Base-by-base conservation (phyloP, 2,888 invertebrate genomes). In the Lordiphosa fenestrarum region DNA sequence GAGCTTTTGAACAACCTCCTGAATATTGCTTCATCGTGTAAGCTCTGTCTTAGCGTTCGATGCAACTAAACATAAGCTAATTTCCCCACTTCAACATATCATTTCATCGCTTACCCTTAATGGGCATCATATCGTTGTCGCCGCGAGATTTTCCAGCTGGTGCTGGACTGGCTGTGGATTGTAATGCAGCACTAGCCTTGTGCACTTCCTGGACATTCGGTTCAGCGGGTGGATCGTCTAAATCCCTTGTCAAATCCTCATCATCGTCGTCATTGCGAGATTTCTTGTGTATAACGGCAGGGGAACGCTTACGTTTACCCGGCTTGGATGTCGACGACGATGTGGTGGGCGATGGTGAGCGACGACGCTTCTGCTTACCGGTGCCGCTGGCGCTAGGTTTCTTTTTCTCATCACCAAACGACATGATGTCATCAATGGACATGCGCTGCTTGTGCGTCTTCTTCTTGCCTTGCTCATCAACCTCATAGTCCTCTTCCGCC, bases 401-500 rank as follows among this genome's bases (percentile, higher is more conserved):
- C 78, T 92, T 92, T 85, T 92, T 92, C 53, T 92, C 91, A 1
- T 93, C 92, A n/a, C 87, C 87, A 54, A 86, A 87, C 1, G 92
- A 92, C 92, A 96, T 94, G 54, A 96, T 89, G 86, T 96, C 96
- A 75, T 96, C 96, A 3, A 96, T 95, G 0, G 95, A 95, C 69
- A 96, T 90, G 36, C 95, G 92, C 69, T 94, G 90, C 80, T 94
- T 95, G 86, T 96, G 94, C 23, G 93, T 90, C 91, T 95, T 96
- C 86, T 96, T 96, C 83, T 94, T 94, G 51, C 96, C 97, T 69
- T 90, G 90, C 41, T 94, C 93, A 87, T 97, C 97, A 12, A 97
- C 95, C 89, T 98, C 98, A 86, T 98, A 99, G 90, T 99, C 99
- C 88, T 98, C 98, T 89, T 98, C 98, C 83, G 95, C 95, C 98